These are phyloP conservation scores for Chironomus striatipennis DNA, from an alignment of 1,140 invertebrate species.

Conservation along the genomic window DNA sequence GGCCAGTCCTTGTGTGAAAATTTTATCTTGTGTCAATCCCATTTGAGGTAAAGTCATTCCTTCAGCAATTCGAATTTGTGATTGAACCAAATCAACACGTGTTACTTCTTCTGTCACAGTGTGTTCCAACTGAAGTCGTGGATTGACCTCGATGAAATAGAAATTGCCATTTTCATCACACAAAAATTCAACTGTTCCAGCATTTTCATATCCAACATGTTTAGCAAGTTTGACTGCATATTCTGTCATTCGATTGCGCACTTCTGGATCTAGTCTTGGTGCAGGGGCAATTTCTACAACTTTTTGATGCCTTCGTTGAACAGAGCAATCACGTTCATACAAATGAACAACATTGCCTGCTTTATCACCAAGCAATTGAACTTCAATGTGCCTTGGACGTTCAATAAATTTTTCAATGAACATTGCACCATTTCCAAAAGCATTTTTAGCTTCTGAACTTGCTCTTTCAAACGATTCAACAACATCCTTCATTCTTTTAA, in stretches of 20 bases:
- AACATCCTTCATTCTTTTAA: slow-evolving; percentile 86
- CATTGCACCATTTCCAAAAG: slow-evolving; percentile 97
- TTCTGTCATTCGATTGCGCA: slow-evolving; percentile 79
- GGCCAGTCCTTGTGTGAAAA: slow-evolving; percentile 72
- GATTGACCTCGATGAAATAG: slow-evolving; percentile 99
- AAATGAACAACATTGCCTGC: slow-evolving; percentile 95
- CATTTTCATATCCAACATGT: slow-evolving; percentile 94
- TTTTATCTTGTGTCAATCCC: slow-evolving; percentile 84
- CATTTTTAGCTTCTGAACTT: slow-evolving; percentile 86
- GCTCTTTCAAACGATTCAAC: slow-evolving; percentile 86
- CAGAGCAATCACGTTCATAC: slow-evolving; percentile 96
- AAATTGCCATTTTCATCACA: slow-evolving; percentile 86
- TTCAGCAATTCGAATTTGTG: slow-evolving; percentile 93
- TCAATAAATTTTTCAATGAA: slow-evolving; percentile 99
- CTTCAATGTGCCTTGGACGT: slow-evolving; percentile 95
- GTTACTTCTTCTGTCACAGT: slow-evolving; percentile 99
- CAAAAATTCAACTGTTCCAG: slow-evolving; percentile 97
- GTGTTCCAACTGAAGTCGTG: slow-evolving; percentile 95
- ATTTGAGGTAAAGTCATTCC: slow-evolving; percentile 91
- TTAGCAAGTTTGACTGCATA: slow-evolving; percentile 84
- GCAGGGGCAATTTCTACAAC: slow-evolving; percentile 98
- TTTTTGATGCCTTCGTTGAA: slow-evolving; percentile 97
- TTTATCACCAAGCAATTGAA: slow-evolving; percentile 91
- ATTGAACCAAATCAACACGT: slow-evolving; percentile 96
- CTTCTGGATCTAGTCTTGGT: slow-evolving; percentile 65